phyloP scores from a whole-genome alignment of 2,888 invertebrate genomes.

The Trachelus troglodyta region DNA sequence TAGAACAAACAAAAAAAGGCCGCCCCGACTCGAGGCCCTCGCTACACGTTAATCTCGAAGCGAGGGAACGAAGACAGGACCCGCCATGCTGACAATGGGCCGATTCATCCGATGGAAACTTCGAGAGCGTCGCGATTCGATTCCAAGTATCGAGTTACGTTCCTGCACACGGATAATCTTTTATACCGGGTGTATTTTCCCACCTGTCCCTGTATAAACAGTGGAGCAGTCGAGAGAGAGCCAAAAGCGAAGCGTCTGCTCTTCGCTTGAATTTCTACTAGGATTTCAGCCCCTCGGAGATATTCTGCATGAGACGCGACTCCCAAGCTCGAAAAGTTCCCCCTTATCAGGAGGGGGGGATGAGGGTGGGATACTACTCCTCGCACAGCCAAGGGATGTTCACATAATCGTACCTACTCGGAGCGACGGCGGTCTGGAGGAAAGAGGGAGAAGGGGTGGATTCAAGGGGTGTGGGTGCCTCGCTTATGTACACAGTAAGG shows the following conservation, averaged over 20 bases:
- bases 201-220: neutral
- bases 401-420: neutral
- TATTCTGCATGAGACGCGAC: neutral
- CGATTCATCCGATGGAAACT: neutral
- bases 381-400: neutral
- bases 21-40: neutral
- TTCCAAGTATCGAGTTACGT: neutral
- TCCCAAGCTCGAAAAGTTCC: neutral
- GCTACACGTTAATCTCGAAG: neutral
- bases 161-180: neutral
- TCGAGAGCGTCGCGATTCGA: neutral
- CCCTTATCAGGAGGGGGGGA: neutral
- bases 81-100: neutral
- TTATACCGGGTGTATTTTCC: neutral
- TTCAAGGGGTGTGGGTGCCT: neutral
- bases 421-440: neutral
- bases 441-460: too few species aligned
- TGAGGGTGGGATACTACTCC: neutral
- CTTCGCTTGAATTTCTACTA: neutral
- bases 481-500: neutral
- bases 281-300: neutral
- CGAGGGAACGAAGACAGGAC: neutral
- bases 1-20: neutral
- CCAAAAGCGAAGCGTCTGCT: too few species aligned
- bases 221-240: neutral